Base-by-base conservation (phyloP, 2,797 vertebrate genomes). In the Salmo trutta region DNA sequence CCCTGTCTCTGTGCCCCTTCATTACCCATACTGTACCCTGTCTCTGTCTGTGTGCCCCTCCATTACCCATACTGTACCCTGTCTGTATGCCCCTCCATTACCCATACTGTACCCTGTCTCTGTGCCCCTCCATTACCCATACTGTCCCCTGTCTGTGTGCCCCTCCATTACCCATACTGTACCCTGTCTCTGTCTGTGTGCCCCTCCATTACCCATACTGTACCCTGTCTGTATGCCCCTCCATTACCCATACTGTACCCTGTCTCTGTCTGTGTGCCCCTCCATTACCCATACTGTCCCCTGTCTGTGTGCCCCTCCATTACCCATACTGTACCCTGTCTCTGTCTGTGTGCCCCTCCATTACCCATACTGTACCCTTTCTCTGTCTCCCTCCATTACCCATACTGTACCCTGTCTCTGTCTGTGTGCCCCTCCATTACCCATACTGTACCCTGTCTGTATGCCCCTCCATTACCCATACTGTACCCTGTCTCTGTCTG, bases 341-440 rank as follows among this genome's bases (percentile, higher is more conserved):
- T 24, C 33, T 33, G 33, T 36, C 33, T 1, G 33, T 33, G 1
- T 33, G 4, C 31, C 31, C 31, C 31, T 33, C 4, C 31, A 33
- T 33, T 33, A 77, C 76, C 72, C 0, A 73, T 36, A 36, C 33
- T 36, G 33, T 36, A 76, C 33, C 33, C 33, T 36, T 5, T 36
- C 5, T 36, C 33, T 36, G 33, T 36, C 33, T 16, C 70, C 76
- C 83, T 84, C 77, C 47, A 69, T 79, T 82, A 66, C 76, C 72
- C 0, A 73, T 36, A 36, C 36, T 36, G 6, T 36, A 76, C 36
- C 6, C 36, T 7, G 33, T 36, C 33, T 33, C 33, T 33, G 33
- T 36, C 33, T 1, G 33, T 33, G 0, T 33, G 31, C 5, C 31
- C 31, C 31, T 31, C 31, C 31, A 31, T 31, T 31, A 76, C 75